phyloP scores from a whole-genome alignment of 2,797 vertebrate species.

The Lacerta agilis region DNA sequence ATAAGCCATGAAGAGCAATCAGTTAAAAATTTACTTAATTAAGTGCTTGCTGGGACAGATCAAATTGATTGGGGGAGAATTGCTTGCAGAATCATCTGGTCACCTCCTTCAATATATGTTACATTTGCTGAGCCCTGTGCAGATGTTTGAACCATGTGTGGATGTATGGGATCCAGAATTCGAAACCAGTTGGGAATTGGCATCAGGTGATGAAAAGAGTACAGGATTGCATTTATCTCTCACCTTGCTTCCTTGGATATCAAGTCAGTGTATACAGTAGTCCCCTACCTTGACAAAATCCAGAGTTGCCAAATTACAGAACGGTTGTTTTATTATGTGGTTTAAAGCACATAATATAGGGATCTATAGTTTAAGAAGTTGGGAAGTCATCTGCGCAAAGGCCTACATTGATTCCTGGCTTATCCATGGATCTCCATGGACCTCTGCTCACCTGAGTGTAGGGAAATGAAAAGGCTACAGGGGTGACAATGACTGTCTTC shows the following conservation, averaged over 20 bases:
- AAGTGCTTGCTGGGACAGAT: constrained; percentile 21
- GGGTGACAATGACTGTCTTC: neutral
- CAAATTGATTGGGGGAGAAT: constrained; percentile 14
- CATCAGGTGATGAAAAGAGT: too few relatives aligned
- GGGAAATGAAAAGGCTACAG: neutral
- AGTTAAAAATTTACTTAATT: constrained; percentile 28
- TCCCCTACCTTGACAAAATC: neutral
- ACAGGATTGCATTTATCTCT: neutral
- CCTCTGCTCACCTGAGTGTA: neutral
- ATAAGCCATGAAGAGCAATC: constrained; percentile 31
- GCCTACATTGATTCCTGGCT: neutral
- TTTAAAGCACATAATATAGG: neutral
- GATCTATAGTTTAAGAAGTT: neutral
- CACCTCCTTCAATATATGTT: neutral
- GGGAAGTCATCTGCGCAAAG: neutral
- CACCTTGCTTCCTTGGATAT: neutral
- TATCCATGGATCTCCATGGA: neutral
- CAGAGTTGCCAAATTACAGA: neutral
- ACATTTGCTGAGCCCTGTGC: neutral
- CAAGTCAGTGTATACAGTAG: neutral
- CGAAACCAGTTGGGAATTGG: neutral
- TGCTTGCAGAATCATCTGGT: constrained; percentile 24
- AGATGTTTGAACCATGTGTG: neutral
- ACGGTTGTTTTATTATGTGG: neutral
- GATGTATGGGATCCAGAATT: neutral